Conservation (phyloP, 1,140 invertebrate species). For the Brachionus asplanchnoidis region DNA sequence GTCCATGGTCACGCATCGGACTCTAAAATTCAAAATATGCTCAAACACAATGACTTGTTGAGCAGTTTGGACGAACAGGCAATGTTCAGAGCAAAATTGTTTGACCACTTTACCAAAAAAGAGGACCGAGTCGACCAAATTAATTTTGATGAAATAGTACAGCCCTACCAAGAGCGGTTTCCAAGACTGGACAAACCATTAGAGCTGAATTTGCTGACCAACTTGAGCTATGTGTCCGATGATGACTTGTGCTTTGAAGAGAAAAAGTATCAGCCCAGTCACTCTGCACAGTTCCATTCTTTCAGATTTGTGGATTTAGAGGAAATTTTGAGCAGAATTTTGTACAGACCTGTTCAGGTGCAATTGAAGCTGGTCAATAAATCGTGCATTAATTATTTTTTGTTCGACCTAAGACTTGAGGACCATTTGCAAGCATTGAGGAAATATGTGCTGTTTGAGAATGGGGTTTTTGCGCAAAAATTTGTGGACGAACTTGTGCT, state of each 20-base stretch:
- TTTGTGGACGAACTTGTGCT: slow-evolving; percentile 13
- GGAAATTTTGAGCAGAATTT: slow-evolving; percentile 22
- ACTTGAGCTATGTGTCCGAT: neutral
- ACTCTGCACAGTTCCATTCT: neutral
- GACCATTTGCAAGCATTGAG: slow-evolving; percentile 35
- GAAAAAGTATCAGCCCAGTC: neutral
- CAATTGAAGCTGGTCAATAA: neutral
- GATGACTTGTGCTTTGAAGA: neutral
- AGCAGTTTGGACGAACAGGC: slow-evolving; percentile 12
- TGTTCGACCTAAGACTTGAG: slow-evolving; percentile 28
- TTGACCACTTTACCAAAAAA: slow-evolving; percentile 27
- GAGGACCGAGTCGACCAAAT: slow-evolving; percentile 16
- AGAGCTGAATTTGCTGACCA: neutral
- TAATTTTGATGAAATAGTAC: slow-evolving; percentile 26
- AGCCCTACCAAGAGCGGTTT: neutral
- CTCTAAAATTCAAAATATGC: neutral
- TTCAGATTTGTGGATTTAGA: slow-evolving; percentile 18
- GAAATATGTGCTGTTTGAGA: slow-evolving; percentile 30
- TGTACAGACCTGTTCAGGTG: slow-evolving; percentile 14
- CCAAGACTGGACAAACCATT: neutral
- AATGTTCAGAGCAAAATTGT: neutral
- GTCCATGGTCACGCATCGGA: slow-evolving; percentile 3
- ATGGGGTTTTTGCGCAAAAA: slow-evolving; percentile 40
- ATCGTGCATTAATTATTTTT: neutral
- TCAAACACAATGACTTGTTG: neutral